Percentiles rank a stretch among this genome's conserved stretches.
These are phyloP conservation scores for Chelonus formosanus DNA, from an alignment of 2,888 invertebrate genomes.

Conservation along the genomic window DNA sequence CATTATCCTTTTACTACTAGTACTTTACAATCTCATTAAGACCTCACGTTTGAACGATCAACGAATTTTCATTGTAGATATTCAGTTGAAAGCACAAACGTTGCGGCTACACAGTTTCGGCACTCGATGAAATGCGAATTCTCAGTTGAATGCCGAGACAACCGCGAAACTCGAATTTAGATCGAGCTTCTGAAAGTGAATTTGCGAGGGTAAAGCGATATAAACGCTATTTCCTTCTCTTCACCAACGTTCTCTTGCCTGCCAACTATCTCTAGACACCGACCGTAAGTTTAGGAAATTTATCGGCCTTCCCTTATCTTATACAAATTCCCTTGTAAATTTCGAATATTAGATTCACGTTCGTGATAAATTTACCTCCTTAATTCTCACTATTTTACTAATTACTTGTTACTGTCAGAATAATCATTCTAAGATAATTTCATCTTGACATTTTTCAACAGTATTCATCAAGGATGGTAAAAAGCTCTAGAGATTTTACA, in stretches of 20 bases:
- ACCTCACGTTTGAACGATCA: constrained; percentile 22
- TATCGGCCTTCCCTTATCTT: constrained; percentile 17
- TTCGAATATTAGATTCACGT: constrained; percentile 36
- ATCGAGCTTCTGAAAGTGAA: constrained; percentile 20
- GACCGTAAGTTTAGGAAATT: constrained; percentile 33
- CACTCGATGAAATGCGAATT: constrained; percentile 26
- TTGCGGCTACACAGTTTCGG: constrained; percentile 2
- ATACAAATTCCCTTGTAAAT: constrained; percentile 26
- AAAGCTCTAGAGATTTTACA: too few species aligned
- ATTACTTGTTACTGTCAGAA: constrained; percentile 15
- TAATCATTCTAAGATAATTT: background rate
- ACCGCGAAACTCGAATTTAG: constrained; percentile 41
- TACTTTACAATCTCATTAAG: constrained; percentile 22
- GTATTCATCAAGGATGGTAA: too few species aligned
- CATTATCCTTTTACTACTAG: too few species aligned
- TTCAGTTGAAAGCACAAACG: constrained; percentile 4
- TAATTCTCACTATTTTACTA: constrained; percentile 28
- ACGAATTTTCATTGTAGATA: constrained; percentile 17
- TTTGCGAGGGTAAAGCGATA: constrained; percentile 23
- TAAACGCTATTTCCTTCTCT: constrained; percentile 22
- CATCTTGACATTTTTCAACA: too few species aligned
- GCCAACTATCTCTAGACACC: constrained; percentile 24
- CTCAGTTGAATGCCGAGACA: constrained; percentile 42
- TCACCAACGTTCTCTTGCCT: constrained; percentile 10
- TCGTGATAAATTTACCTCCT: constrained; percentile 18